phyloP scores from a whole-genome alignment of 2,113 vertebrate genomes.

The Mixornis gularis region DNA sequence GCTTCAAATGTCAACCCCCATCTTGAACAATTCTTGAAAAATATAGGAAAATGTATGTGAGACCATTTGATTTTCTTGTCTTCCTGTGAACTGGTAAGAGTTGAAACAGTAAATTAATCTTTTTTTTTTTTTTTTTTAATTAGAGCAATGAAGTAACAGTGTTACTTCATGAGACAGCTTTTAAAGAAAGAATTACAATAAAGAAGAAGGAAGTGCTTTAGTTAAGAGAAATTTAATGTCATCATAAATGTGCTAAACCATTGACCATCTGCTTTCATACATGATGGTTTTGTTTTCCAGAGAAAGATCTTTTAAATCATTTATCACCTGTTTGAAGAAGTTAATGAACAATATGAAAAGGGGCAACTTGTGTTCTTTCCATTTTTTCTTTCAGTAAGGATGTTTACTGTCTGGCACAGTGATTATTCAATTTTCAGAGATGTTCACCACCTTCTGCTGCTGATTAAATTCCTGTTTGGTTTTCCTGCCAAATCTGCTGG shows the following conservation, averaged over 20 bases:
- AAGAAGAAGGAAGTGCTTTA: background rate
- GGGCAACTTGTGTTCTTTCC: slow-evolving; percentile 18
- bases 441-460: slow-evolving; percentile 61
- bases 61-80: background rate
- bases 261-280: background rate
- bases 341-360: slow-evolving; percentile 48
- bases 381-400: slow-evolving; percentile 48
- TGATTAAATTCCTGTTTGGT: slow-evolving; percentile 77
- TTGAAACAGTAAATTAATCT: background rate
- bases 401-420: slow-evolving; percentile 67
- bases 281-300: background rate
- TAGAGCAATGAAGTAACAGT: background rate
- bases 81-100: background rate
- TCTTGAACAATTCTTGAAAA: background rate
- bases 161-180: background rate
- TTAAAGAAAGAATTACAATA: slow-evolving; percentile 18
- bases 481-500: slow-evolving; percentile 69
- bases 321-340: slow-evolving; percentile 68
- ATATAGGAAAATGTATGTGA: background rate
- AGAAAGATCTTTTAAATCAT: slow-evolving; percentile 61
- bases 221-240: slow-evolving; percentile 7
- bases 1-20: background rate
- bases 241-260: background rate
- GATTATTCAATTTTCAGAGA: slow-evolving; percentile 72
- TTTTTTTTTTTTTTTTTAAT: background rate